Base-by-base conservation (phyloP, 2,797 vertebrate genomes). In the Microcaecilia unicolor region DNA sequence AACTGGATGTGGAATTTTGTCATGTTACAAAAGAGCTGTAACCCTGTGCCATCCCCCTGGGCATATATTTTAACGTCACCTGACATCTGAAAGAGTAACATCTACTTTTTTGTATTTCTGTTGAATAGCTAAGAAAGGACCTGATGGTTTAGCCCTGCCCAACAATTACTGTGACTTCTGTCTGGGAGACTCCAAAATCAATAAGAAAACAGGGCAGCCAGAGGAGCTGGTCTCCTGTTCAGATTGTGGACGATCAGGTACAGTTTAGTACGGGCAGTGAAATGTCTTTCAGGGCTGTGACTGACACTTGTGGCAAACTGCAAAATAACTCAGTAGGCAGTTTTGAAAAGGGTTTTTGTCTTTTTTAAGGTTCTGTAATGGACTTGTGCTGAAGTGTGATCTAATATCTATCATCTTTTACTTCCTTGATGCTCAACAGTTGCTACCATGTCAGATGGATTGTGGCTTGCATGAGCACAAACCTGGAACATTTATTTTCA, bases 101-200 rank as follows among this genome's bases (percentile, higher is more conserved):
- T n/a, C n/a, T n/a, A n/a, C n/a, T n/a, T n/a, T n/a, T n/a, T n/a
- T n/a, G n/a, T n/a, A n/a, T n/a, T n/a, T n/a, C n/a, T n/a, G n/a
- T n/a, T n/a, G n/a, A n/a, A n/a, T 70, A 73, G 83, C 91, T 16
- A 95, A 93, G 66, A 97, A 89, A 38, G 93, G 94, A 2, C 93
- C 94, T 0, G 91, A 96, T 1, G 94, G 94, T 0, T 27, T 94
- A 13, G 94, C 92, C 0, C 39, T 96, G 44, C 94, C 93, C 44
- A 98, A 97, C 69, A 95, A 96, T 46, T 97, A 97, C 72, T 96
- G 92, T 10, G 93, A 97, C 61, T 97, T 97, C 74, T 97, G 93
- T 46, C 65, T 97, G 66, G 93, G 93, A 6, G 93, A 95, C 64
- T 93, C 92, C 22, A 91, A 86, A 61, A 87, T 88, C 66, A 96